These are phyloP conservation scores for Pempheris klunzingeri DNA, from an alignment of 2,797 vertebrate species.

Conservation along the genomic window DNA sequence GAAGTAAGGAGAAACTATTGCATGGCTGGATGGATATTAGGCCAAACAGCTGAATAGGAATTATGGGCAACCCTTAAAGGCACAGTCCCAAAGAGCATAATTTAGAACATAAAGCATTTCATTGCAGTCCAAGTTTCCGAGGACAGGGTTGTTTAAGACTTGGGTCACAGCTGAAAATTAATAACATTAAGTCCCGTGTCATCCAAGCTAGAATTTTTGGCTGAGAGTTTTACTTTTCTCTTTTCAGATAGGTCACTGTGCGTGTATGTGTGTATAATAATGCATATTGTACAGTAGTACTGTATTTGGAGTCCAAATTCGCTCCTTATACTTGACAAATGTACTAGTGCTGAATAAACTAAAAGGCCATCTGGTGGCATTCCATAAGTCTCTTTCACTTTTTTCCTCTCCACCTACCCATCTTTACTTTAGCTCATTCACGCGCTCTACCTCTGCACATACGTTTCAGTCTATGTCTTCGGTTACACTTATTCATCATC, in stretches of 20 bases:
- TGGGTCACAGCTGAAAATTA: constrained; percentile 52
- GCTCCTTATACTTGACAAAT: constrained; percentile 57
- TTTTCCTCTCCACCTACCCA: constrained; percentile 10
- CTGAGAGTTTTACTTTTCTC: constrained; percentile 26
- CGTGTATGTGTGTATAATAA: not conserved
- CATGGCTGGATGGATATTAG: constrained; percentile 65
- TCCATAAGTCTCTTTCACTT: constrained; percentile 32
- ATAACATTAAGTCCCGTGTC: constrained; percentile 50
- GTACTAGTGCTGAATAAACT: constrained; percentile 67
- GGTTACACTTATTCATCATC: constrained; percentile 50
- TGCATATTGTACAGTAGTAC: constrained; percentile 10
- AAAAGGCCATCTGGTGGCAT: constrained; percentile 72
- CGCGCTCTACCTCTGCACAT: not conserved
- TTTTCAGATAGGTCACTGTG: constrained; percentile 26
- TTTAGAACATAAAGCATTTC: constrained; percentile 74
- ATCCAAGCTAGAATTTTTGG: constrained; percentile 37
- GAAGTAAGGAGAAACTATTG: constrained; percentile 57
- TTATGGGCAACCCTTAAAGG: constrained; percentile 71
- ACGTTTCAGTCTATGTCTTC: constrained; percentile 31
- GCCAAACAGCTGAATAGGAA: constrained; percentile 74
- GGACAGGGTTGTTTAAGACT: constrained; percentile 39
- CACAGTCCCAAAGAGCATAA: constrained; percentile 72
- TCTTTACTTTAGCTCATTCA: constrained; percentile 14
- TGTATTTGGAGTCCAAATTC: constrained; percentile 40
- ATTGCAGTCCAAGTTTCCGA: constrained; percentile 65